Evolutionary conservation across 2,888 invertebrate species (phyloP), one percentile per base, ranked within the genome.

Genomic region (Drosophila rellima): DNA sequence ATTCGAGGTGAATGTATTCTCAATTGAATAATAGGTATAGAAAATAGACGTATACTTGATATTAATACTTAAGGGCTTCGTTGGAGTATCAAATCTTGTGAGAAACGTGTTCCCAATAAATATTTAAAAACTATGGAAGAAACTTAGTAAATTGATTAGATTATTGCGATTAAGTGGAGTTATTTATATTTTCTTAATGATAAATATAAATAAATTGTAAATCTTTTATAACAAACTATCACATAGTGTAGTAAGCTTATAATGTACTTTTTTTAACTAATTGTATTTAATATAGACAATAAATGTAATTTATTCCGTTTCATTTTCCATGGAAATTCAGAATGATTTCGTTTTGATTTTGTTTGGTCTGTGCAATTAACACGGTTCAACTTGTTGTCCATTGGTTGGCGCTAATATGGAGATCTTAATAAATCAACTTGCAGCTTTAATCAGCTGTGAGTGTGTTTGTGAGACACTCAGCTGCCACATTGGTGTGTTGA

Each of bases 341-440:
- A 23, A 29, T n/a, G 15, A 23, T 40, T 59, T 23, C 3, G 23
- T 45, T 18, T 45, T 29, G 29, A 7, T 26, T 26, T 26, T n/a
- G n/a, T n/a, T n/a, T n/a, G n/a, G 7, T 54, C 18, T 37, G 33
- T 15, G 54, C 66, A 68, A 67, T 74, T 65, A 55, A 59, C 50
- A 13, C 48, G 18, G n/a, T 31, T 40, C 33, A 37, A 40, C 42
- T 59, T 51, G 51, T 35, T 40, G 59, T 20, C 17, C 35, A 47
- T 57, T 56, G 47, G 42, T 37, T n/a, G 71, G 20, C 11, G 64
- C 66, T 65, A 82, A 82, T 82, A 69, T 69, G 80, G 65, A 64
- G 63, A 83, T 83, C 68, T 67, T 71, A 76, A 82, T 86, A 84
- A 86, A 82, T 86, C 76, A 86, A 64, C 48, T 61, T 31, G 44